A percentile compares a stretch with the other conserved stretches of the same genome.
Conservation (phyloP, 2,113 vertebrate species). For the Myocastor coypus region DNA sequence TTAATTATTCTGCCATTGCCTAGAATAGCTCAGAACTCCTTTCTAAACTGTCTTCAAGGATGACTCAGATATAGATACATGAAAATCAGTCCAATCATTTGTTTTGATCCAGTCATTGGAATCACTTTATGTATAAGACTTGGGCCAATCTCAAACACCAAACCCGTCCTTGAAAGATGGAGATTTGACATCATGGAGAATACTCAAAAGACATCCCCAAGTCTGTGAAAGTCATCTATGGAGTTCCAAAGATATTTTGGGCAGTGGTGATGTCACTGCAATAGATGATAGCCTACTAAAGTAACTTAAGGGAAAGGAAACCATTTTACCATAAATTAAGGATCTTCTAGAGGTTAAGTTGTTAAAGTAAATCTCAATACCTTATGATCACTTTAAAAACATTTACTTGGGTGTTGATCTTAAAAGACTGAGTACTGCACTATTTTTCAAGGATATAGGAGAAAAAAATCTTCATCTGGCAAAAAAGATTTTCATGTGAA, state of each 20-base stretch:
- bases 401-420: background rate
- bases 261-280: background rate
- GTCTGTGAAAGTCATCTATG: constrained; percentile 8
- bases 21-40: background rate
- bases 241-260: background rate
- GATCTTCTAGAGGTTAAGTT: background rate
- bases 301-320: background rate
- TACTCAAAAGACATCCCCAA: constrained; percentile 15
- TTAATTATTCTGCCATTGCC: constrained; percentile 32
- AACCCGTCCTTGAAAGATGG: constrained; percentile 25
- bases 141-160: constrained; percentile 23
- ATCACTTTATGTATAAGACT: constrained; percentile 17
- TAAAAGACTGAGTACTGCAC: background rate
- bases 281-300: background rate
- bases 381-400: background rate
- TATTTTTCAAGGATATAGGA: background rate
- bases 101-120: background rate
- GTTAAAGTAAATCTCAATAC: background rate
- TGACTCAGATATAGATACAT: background rate
- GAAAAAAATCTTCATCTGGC: background rate
- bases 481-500: background rate
- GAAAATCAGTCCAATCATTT: background rate
- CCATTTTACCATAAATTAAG: background rate
- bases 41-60: constrained; percentile 3
- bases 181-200: constrained; percentile 28